phyloP scores from a whole-genome alignment of 2,888 invertebrate species.

The Athalia rosae region DNA sequence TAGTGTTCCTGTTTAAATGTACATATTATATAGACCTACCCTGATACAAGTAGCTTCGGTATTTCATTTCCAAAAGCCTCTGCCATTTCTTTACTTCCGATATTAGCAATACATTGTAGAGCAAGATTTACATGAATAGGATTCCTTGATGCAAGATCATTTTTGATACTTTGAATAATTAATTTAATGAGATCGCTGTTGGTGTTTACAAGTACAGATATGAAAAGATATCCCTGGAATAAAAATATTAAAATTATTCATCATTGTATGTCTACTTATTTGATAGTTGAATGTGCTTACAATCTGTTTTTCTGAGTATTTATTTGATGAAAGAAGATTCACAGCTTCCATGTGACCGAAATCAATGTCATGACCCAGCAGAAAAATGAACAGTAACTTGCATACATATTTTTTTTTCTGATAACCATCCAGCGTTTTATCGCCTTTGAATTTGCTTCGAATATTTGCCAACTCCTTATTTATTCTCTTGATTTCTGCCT shows the following conservation, averaged over 20 bases:
- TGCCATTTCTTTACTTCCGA: conserved; percentile 99
- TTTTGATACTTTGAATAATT: conserved; percentile 99
- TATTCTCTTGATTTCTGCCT: conserved; percentile 99
- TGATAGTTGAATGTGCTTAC: conserved; percentile 75
- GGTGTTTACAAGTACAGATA: conserved; percentile 98
- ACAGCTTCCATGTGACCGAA: conserved; percentile 99
- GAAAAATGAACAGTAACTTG: conserved; percentile 98
- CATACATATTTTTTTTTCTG: conserved; percentile 99
- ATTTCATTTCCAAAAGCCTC: conserved; percentile 99
- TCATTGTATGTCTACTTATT: not conserved
- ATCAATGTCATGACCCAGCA: conserved; percentile 99
- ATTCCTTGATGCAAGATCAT: conserved; percentile 96
- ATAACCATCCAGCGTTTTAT: conserved; percentile 99
- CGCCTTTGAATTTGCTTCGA: conserved; percentile 99
- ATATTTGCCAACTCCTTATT: conserved; percentile 99
- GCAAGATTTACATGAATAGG: conserved; percentile 99
- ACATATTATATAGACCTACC: conserved; percentile 76
- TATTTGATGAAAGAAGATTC: conserved; percentile 98
- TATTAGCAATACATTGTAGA: conserved; percentile 99
- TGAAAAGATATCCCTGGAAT: conserved; percentile 97
- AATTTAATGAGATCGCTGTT: conserved; percentile 99
- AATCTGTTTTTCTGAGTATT: conserved; percentile 99
- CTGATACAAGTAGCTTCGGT: conserved; percentile 98
- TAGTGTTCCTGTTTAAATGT: conserved; percentile 41
- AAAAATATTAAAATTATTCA: conserved; percentile 47